Conservation (phyloP, 1,140 invertebrate genomes). For the Brachionus asplanchnoidis region DNA sequence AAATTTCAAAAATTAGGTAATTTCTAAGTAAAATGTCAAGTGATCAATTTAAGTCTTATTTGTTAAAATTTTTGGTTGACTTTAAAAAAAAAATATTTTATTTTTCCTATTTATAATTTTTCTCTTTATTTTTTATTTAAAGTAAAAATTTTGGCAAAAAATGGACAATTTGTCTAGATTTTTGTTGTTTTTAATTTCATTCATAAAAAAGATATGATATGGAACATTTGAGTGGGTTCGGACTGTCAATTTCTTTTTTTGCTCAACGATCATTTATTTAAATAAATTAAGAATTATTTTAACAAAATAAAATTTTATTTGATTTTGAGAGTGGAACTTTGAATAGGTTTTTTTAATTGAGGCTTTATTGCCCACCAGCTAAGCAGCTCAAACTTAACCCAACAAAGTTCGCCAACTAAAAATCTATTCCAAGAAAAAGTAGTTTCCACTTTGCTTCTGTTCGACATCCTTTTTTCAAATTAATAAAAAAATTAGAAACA, state of each 20-base stretch:
- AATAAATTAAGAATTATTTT: not conserved
- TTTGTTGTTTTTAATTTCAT: too few species aligned
- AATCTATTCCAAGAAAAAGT: constrained; percentile 86
- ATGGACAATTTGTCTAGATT: too few species aligned
- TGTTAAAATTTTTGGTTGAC: too few species aligned
- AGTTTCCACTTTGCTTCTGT: constrained; percentile 92
- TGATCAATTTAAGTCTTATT: too few species aligned
- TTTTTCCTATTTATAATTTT: too few species aligned
- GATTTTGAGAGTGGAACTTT: not conserved
- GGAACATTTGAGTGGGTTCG: too few species aligned
- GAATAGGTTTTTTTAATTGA: not conserved
- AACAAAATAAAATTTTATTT: not conserved
- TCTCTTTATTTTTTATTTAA: too few species aligned
- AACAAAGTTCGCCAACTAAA: not conserved
- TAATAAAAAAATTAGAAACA: constrained; percentile 51
- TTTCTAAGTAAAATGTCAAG: too few species aligned
- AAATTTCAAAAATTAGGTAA: too few species aligned
- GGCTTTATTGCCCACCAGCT: not conserved
- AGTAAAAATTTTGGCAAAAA: too few species aligned
- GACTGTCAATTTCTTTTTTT: not conserved
- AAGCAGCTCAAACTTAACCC: not conserved
- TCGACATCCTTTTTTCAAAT: constrained; percentile 78
- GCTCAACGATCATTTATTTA: not conserved
- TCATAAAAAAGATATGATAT: too few species aligned
- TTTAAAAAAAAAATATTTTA: too few species aligned